Evolutionary conservation across 1,140 invertebrate genomes (phyloP), one percentile per base, ranked within the genome.

Genomic region (Myzus persicae): DNA sequence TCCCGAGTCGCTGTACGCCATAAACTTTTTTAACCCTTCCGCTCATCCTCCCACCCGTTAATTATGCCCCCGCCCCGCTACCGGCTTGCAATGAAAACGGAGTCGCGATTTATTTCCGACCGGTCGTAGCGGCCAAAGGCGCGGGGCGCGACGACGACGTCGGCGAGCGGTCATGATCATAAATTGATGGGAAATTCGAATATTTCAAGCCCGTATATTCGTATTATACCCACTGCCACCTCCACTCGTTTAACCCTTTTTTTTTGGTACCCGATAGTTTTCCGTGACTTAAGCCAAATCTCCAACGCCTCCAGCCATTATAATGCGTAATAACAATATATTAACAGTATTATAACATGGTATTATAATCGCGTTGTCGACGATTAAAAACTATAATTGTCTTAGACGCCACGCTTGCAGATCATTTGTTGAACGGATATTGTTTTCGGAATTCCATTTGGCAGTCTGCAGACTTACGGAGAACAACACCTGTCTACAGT

Each of bases 121-220:
- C 2, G 42, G 84, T 31, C 84, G 82, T 8, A 85, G 11, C 24
- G 38, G 82, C 31, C 44, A n/a, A 46, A 46, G 44, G 85, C 44
- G 44, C 31, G n/a, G n/a, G n/a, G n/a, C n/a, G 8, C 42, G 40
- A 24, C 85, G 31, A 88, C 85, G n/a, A 88, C n/a, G 84, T 44
- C 42, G 42, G 42, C 18, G 14, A 42, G 11, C 31, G 20, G 38
- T 24, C 2, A 1, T 88, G 36, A 48, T 46, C 85, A 46, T 88
- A 88, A 88, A 88, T 88, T 46, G 85, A 88, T 46, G 85, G 85
- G 31, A 22, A 46, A 88, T 88, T 88, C 48, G 85, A 88, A 88
- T 88, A 46, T 88, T 88, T 88, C n/a, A 42, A 8, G 44, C 4
- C 31, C 31, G 26, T 67, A 31, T 59, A 67, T 67, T 67, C 31